Conservation (phyloP, 2,113 vertebrate species). For the chimpanzee (Pan troglodytes) region DNA sequence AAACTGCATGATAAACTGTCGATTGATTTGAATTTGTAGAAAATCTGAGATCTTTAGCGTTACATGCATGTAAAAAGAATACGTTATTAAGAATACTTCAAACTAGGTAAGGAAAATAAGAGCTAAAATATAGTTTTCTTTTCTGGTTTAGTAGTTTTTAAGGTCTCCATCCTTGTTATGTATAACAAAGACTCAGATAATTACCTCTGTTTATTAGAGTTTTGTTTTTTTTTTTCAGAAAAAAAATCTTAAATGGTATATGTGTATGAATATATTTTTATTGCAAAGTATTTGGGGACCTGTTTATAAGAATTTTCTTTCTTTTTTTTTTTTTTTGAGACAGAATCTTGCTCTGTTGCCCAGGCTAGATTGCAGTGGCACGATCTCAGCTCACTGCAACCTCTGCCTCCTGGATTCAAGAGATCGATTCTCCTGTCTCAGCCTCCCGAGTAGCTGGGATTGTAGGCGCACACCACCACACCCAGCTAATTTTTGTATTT, state of each 20-base stretch:
- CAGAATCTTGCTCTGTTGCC: too few species aligned
- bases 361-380: too few species aligned
- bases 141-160: background rate
- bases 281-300: background rate
- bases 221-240: constrained; percentile 1
- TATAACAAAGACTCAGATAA: background rate
- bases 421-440: too few species aligned
- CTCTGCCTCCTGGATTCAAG: too few species aligned
- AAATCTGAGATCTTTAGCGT: background rate
- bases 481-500: too few species aligned
- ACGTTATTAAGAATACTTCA: background rate
- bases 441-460: too few species aligned
- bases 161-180: background rate
- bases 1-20: background rate
- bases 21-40: background rate
- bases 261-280: constrained; percentile 7
- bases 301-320: background rate
- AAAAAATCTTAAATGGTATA: background rate
- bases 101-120: background rate
- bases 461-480: too few species aligned
- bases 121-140: background rate
- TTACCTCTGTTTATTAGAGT: constrained; percentile 22
- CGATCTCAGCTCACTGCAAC: too few species aligned
- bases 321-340: too few species aligned
- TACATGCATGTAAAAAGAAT: background rate